Conservation (phyloP, 2,797 vertebrate species). For the Gallinago solitaria region DNA sequence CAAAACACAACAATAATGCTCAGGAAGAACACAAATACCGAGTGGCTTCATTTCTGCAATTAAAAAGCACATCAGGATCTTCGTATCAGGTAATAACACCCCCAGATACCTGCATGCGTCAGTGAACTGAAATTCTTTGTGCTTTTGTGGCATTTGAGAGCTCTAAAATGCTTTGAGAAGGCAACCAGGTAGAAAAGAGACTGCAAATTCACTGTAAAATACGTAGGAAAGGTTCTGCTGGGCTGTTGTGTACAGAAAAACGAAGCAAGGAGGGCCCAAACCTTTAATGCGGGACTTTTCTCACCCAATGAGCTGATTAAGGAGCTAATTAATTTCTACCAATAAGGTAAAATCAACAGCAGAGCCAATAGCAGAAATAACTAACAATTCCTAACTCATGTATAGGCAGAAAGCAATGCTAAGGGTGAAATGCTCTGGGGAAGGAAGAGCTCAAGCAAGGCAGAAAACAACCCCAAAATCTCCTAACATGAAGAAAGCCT, state of each 20-base stretch:
- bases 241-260: background rate
- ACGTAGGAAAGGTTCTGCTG: fast-evolving
- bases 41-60: background rate
- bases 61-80: background rate
- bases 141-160: background rate
- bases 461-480: background rate
- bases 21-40: background rate
- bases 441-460: background rate
- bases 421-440: background rate
- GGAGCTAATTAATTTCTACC: background rate
- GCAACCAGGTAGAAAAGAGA: fast-evolving
- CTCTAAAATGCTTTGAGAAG: background rate
- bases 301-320: background rate
- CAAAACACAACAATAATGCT: background rate
- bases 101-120: fast-evolving
- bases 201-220: background rate
- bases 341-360: background rate
- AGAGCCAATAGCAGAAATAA: background rate
- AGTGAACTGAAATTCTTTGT: fast-evolving
- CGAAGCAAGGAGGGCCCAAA: background rate
- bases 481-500: background rate
- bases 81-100: background rate
- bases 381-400: background rate
- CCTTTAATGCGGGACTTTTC: background rate
- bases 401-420: background rate